These are phyloP conservation scores for Acanthisitta chloris DNA, from an alignment of 2,113 vertebrate genomes.

Conservation along the genomic window DNA sequence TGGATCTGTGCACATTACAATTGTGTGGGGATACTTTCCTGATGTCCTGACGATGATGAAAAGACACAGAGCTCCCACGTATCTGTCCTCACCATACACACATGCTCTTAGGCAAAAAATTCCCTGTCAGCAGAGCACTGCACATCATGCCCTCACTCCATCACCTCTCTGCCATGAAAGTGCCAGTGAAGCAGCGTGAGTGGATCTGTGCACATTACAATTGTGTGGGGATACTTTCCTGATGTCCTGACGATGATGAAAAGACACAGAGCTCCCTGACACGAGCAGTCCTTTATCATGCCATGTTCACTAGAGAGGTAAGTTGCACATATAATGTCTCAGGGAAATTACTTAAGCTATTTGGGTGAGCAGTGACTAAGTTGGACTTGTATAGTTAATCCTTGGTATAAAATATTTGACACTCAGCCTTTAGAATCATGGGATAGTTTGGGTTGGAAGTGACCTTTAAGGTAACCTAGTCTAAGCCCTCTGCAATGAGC, in stretches of 20 bases:
- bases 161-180: too few relatives aligned
- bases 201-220: not conserved
- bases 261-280: not conserved
- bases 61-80: not conserved
- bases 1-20: not conserved
- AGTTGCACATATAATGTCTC: not conserved
- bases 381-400: not conserved
- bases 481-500: not conserved
- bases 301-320: fast-evolving
- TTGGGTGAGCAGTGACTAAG: not conserved
- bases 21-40: not conserved
- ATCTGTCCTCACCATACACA: too few relatives aligned
- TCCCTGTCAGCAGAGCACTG: not conserved
- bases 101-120: too few relatives aligned
- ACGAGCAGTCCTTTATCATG: not conserved
- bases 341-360: not conserved
- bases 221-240: not conserved
- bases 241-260: not conserved
- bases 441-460: not conserved
- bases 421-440: not conserved
- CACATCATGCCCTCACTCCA: not conserved
- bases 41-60: not conserved
- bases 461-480: not conserved
- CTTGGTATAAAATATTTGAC: not conserved
- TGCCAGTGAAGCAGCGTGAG: fast-evolving